Conservation (phyloP, 2,888 invertebrate species). For the Callyntrura guangdongensis region DNA sequence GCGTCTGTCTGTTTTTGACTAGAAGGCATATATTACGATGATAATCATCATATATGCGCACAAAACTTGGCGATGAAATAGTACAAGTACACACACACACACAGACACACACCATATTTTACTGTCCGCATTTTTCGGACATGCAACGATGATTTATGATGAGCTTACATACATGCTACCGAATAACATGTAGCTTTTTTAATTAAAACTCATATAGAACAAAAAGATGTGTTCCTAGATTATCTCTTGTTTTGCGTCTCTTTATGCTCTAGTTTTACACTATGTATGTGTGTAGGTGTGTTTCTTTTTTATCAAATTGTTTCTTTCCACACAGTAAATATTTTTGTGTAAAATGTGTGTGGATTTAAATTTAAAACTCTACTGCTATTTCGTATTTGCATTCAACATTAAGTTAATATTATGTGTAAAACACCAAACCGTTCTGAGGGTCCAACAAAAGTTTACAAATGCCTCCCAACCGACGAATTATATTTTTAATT, state of each 20-base stretch:
- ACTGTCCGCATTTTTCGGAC: conserved; percentile 77
- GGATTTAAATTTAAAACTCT: neutral
- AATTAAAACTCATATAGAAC: conserved; percentile 77
- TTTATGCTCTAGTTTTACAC: conserved; percentile 57
- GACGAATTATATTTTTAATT: neutral
- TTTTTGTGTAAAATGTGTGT: no score
- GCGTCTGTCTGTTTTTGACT: conserved; percentile 34
- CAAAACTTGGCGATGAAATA: conserved; percentile 38
- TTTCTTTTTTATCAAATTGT: conserved; percentile 15
- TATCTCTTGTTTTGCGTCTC: conserved; percentile 45
- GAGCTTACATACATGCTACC: conserved; percentile 75
- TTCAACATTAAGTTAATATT: conserved; percentile 17
- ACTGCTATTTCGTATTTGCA: conserved; percentile 36
- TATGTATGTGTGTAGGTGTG: conserved; percentile 27
- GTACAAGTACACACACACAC: conserved; percentile 36
- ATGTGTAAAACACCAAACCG: conserved; percentile 72
- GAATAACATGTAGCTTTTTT: conserved; percentile 63
- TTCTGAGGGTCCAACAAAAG: conserved; percentile 65
- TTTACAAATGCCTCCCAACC: conserved; percentile 15
- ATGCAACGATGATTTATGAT: conserved; percentile 80
- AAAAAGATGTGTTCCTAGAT: conserved; percentile 66
- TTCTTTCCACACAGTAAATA: neutral
- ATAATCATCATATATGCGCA: conserved; percentile 52
- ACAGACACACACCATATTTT: conserved; percentile 46
- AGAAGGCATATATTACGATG: conserved; percentile 50